Evolutionary conservation across 1,140 invertebrate genomes (phyloP).

Genomic region (Drosophila elegans): DNA sequence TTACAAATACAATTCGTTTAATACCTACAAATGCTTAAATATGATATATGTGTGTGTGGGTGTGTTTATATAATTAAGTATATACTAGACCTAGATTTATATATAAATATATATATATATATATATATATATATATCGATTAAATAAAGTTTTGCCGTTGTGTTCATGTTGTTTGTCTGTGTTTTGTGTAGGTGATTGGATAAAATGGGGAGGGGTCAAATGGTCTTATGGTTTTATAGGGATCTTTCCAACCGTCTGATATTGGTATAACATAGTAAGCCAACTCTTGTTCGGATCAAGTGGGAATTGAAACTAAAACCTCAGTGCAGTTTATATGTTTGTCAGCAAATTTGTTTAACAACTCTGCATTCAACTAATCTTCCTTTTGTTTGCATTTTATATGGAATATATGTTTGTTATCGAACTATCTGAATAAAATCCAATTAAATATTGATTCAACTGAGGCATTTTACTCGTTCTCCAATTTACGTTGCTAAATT

Average conservation of each 20-base stretch:
- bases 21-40: constrained; percentile 80
- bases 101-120: constrained; percentile 61
- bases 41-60: constrained; percentile 39
- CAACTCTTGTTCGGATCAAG: constrained; percentile 23
- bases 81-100: constrained; percentile 46
- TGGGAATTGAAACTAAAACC: constrained; percentile 3
- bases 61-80: constrained; percentile 44
- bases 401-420: background rate
- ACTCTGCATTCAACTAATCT: constrained; percentile 24
- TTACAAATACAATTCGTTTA: constrained; percentile 78
- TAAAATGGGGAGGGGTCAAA: background rate
- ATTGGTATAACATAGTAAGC: background rate
- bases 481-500: constrained; percentile 17
- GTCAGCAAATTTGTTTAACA: constrained; percentile 65
- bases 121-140: constrained; percentile 40
- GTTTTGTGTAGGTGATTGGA: constrained; percentile 1
- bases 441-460: constrained; percentile 7
- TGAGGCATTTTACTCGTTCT: constrained; percentile 6
- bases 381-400: background rate
- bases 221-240: background rate
- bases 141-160: constrained; percentile 49
- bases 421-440: background rate
- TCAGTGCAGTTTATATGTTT: too few species aligned
- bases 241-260: constrained; percentile 12
- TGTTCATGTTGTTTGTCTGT: constrained; percentile 32